A percentile compares a stretch with the other conserved stretches of the same genome.
These are phyloP conservation scores for Brachirus orientalis DNA, from an alignment of 2,113 vertebrate species.

Conservation along the genomic window DNA sequence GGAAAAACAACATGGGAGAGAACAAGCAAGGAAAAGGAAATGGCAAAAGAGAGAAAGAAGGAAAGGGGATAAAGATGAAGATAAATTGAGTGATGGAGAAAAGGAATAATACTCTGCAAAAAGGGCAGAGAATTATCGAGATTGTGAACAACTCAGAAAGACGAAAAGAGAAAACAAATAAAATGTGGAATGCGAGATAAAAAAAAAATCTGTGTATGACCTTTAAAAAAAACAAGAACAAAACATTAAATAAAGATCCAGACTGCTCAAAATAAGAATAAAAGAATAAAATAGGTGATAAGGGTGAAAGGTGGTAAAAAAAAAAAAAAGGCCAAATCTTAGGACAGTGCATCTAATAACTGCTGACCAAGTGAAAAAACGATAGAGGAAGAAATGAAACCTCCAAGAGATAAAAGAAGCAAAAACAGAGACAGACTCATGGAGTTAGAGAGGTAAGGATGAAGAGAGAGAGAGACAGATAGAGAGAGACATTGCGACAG, in stretches of 20 bases:
- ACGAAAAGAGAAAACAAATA: neutral
- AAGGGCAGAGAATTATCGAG: neutral
- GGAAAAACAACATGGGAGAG: conserved; percentile 39
- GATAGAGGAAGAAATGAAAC: neutral
- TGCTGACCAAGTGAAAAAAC: neutral
- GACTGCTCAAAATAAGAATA: no score
- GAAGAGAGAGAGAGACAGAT: conserved; percentile 12
- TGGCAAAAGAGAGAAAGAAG: neutral
- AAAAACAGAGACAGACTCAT: neutral
- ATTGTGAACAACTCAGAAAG: neutral
- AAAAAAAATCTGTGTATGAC: neutral
- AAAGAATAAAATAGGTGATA: no score
- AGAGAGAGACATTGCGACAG: neutral
- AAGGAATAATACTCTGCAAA: neutral
- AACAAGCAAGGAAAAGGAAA: conserved; percentile 6
- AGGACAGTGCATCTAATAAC: no score
- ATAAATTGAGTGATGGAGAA: neutral
- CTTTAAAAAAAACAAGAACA: neutral
- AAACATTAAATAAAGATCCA: neutral
- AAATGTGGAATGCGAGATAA: neutral
- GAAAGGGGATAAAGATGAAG: neutral
- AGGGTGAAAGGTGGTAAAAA: no score
- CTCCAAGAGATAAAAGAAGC: neutral
- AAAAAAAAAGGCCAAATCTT: no score
- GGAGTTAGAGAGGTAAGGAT: conserved; percentile 1